Evolutionary conservation across 2,888 invertebrate species (phyloP).

Genomic region (Cosmorhoe ocellata): DNA sequence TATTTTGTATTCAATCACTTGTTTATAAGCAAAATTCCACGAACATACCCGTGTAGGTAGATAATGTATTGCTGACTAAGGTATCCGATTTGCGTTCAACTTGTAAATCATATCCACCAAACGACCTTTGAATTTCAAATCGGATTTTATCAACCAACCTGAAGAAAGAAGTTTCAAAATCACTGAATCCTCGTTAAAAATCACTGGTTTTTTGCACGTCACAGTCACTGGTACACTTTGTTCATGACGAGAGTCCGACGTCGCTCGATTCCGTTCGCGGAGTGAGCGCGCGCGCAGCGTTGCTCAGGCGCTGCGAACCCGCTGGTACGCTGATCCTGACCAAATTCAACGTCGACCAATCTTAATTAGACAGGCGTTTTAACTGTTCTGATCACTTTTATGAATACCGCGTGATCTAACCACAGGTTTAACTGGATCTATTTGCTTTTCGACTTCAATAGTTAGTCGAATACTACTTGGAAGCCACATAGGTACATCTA

Average conservation of each 20-base stretch:
- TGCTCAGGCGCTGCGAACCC: constrained; percentile 44
- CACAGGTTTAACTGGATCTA: constrained; percentile 10
- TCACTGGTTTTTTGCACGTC: constrained; percentile 39
- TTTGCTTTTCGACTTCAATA: too few species aligned
- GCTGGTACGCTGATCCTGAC: constrained; percentile 62
- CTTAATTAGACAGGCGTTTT: constrained; percentile 5
- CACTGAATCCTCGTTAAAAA: constrained; percentile 11
- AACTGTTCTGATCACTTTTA: not conserved
- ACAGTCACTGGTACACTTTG: constrained; percentile 40
- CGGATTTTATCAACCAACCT: constrained; percentile 52
- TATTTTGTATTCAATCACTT: constrained; percentile 7
- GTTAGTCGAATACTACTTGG: too few species aligned
- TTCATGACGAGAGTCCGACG: constrained; percentile 53
- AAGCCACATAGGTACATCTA: too few species aligned
- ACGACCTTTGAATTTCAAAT: not conserved
- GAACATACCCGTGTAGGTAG: constrained; percentile 15
- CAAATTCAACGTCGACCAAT: constrained; percentile 40
- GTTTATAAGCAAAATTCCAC: constrained; percentile 21
- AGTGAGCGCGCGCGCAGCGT: constrained; percentile 66
- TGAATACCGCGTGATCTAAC: constrained; percentile 8
- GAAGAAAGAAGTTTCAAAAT: constrained; percentile 29
- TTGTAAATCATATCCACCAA: constrained; percentile 11
- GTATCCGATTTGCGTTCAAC: constrained; percentile 15
- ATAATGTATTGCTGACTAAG: constrained; percentile 15
- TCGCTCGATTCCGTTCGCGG: constrained; percentile 55